Conservation (phyloP, 2,888 invertebrate genomes). For the Callosobruchus maculatus region DNA sequence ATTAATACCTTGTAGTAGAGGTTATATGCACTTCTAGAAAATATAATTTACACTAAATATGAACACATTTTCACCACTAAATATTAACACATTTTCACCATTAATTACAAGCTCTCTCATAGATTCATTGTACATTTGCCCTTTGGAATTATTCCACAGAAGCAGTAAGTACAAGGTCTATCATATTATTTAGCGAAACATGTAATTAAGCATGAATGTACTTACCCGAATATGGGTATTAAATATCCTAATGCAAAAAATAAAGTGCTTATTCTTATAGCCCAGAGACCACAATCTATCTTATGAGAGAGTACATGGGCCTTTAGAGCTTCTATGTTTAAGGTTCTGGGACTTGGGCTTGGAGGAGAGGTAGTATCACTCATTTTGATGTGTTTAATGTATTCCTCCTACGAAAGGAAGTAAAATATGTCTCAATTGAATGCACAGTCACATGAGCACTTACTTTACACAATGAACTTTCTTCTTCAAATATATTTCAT, state of each 20-base stretch:
- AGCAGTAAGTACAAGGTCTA: not conserved
- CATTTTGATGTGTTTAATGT: not conserved
- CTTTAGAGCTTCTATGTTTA: conserved; percentile 59
- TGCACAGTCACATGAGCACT: not conserved
- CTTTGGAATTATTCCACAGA: not conserved
- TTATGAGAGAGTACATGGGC: conserved; percentile 77
- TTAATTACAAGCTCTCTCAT: not conserved
- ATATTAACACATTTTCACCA: not conserved
- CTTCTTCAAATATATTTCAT: not conserved
- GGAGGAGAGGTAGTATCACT: not conserved
- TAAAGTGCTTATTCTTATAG: conserved; percentile 78
- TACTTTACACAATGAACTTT: not conserved
- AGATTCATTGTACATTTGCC: not conserved
- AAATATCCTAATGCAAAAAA: conserved; percentile 81
- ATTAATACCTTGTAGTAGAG: conserved; percentile 89
- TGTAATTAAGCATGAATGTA: conserved; percentile 1
- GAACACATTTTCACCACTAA: not conserved
- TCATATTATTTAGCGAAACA: not conserved
- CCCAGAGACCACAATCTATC: conserved; percentile 84
- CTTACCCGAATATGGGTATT: conserved; percentile 85
- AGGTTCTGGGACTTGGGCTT: conserved; percentile 46
- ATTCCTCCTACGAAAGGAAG: not conserved
- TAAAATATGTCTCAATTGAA: not conserved
- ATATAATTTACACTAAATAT: conserved; percentile 21
- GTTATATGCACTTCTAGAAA: conserved; percentile 67